A percentile compares a stretch with the other conserved stretches of the same genome.
Conservation (phyloP, 2,888 invertebrate genomes). For the Platycnemis pennipes region DNA sequence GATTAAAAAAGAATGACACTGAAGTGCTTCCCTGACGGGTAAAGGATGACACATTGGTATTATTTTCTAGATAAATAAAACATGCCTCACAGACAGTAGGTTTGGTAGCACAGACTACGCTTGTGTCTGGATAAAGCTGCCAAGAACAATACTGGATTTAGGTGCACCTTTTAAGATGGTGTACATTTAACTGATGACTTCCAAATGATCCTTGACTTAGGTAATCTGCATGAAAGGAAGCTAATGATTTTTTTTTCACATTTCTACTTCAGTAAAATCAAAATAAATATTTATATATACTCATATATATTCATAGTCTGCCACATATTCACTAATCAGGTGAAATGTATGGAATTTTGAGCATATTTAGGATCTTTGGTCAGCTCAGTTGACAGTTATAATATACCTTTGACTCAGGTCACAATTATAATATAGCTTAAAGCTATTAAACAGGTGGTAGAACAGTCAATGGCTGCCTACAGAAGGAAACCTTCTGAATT, state of each 20-base stretch:
- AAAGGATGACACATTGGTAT: background rate
- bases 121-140: background rate
- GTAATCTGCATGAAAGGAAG: background rate
- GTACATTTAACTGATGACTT: background rate
- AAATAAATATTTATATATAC: constrained; percentile 24
- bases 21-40: background rate
- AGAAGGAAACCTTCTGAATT: constrained; percentile 42
- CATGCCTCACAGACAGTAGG: constrained; percentile 4
- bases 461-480: background rate
- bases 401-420: no score
- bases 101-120: background rate
- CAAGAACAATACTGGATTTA: constrained; percentile 17
- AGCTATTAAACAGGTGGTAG: background rate
- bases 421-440: background rate
- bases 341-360: background rate
- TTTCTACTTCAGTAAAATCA: background rate
- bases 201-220: background rate
- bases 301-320: background rate
- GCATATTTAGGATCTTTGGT: background rate
- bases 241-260: background rate
- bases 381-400: background rate
- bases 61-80: constrained; percentile 5
- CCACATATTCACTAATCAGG: background rate
- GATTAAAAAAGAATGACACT: background rate
- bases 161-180: background rate